phyloP scores from a whole-genome alignment of 2,113 vertebrate species.

The Cairina moschata region DNA sequence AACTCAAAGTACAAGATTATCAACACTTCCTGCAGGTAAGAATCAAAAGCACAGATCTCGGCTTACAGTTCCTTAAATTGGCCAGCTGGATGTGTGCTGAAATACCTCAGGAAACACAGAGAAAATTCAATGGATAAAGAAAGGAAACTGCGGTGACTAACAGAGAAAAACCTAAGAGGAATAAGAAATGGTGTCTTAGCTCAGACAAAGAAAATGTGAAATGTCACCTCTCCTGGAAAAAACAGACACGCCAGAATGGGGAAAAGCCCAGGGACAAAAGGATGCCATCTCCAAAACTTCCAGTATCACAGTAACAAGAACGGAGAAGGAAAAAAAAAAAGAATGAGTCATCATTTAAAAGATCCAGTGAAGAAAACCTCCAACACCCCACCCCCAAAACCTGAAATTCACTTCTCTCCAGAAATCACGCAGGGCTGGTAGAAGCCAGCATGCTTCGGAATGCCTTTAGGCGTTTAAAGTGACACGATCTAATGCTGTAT shows the following conservation, averaged over 20 bases:
- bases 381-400: background rate
- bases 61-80: background rate
- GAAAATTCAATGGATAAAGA: background rate
- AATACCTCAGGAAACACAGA: background rate
- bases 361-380: background rate
- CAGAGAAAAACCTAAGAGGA: background rate
- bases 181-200: background rate
- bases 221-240: background rate
- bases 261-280: background rate
- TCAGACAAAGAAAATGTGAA: background rate
- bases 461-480: background rate
- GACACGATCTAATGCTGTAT: rapidly evolving
- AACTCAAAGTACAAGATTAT: background rate
- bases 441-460: background rate
- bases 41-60: background rate
- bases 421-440: background rate
- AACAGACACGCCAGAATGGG: rapidly evolving
- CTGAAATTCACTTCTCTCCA: background rate
- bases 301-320: background rate
- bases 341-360: background rate
- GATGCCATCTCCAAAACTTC: background rate
- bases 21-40: background rate
- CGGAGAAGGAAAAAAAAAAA: background rate
- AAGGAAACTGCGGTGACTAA: background rate
- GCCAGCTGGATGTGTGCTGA: background rate